Conservation (phyloP, 2,888 invertebrate species). For the Aphelenchoides bicaudatus region DNA sequence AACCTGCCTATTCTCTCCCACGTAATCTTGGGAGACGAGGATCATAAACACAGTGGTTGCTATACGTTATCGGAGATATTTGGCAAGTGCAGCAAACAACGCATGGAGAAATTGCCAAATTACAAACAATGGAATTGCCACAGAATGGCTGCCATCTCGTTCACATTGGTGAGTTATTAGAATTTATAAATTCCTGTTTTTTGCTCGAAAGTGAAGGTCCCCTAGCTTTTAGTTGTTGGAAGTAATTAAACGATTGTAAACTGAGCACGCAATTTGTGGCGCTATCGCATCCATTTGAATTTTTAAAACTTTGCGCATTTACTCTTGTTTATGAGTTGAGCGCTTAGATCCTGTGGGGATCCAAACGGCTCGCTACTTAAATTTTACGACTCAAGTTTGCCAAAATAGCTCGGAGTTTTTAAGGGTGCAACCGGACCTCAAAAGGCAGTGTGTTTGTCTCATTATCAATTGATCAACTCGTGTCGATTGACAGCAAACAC, state of each 20-base stretch:
- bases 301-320: too few relatives aligned
- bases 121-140: conserved; percentile 51
- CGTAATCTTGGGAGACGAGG: conserved; percentile 61
- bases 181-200: conserved; percentile 9
- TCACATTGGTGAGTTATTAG: conserved; percentile 40
- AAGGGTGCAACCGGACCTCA: conserved; percentile 53
- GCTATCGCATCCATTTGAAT: too few relatives aligned
- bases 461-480: conserved; percentile 57
- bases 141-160: conserved; percentile 51
- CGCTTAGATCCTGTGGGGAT: background rate
- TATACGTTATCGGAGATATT: conserved; percentile 55
- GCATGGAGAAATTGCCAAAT: conserved; percentile 47
- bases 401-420: conserved; percentile 45
- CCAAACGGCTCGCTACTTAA: background rate
- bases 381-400: conserved; percentile 41
- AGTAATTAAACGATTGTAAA: too few relatives aligned
- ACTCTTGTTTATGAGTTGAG: background rate
- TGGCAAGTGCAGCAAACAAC: conserved; percentile 41
- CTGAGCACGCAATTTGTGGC: too few relatives aligned
- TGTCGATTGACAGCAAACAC: conserved; percentile 47
- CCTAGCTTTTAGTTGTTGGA: background rate
- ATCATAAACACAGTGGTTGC: conserved; percentile 51
- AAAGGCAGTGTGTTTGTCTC: conserved; percentile 52
- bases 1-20: conserved; percentile 61
- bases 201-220: background rate